Evolutionary conservation across 92 coral and sea anemone species (phyloP).

Genomic region (Phenganax stokvisi): DNA sequence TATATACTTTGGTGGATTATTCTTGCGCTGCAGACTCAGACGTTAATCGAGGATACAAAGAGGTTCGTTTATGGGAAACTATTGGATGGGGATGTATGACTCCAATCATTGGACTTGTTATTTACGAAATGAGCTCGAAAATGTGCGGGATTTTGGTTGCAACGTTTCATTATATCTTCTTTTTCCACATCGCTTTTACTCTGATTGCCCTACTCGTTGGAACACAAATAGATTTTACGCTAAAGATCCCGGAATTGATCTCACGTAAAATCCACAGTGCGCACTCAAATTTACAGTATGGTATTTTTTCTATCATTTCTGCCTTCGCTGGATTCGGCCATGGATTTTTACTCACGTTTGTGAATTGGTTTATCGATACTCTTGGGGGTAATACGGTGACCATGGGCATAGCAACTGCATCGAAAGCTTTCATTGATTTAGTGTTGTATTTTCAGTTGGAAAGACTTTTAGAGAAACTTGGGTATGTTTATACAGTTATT

Average conservation of each 20-base stretch:
- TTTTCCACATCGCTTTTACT: slow-evolving; percentile 1
- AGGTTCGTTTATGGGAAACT: slow-evolving; percentile 11
- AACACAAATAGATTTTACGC: slow-evolving; percentile 12
- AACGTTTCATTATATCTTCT: slow-evolving; percentile 21
- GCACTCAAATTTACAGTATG: slow-evolving; percentile 8
- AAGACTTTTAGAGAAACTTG: slow-evolving; percentile 10
- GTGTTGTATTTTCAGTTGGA: neutral
- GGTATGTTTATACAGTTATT: neutral
- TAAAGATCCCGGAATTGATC: neutral
- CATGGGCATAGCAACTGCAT: slow-evolving; percentile 4
- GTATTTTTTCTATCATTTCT: slow-evolving; percentile 1
- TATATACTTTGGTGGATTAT: slow-evolving; percentile 22
- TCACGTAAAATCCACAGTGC: neutral
- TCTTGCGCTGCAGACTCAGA: neutral
- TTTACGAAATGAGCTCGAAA: neutral
- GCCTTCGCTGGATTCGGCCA: slow-evolving; percentile 22
- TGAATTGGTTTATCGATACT: slow-evolving; percentile 28
- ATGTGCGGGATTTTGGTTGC: slow-evolving; percentile 16
- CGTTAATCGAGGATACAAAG: neutral
- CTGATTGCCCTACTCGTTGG: neutral
- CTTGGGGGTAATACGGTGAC: neutral
- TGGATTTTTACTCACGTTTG: slow-evolving; percentile 24
- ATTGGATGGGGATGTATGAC: slow-evolving; percentile 19
- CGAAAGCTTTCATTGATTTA: slow-evolving; percentile 3
- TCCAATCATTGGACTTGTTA: slow-evolving; percentile 3